phyloP scores from a whole-genome alignment of 1,140 invertebrate species.

The Lordiphosa stackelbergi region DNA sequence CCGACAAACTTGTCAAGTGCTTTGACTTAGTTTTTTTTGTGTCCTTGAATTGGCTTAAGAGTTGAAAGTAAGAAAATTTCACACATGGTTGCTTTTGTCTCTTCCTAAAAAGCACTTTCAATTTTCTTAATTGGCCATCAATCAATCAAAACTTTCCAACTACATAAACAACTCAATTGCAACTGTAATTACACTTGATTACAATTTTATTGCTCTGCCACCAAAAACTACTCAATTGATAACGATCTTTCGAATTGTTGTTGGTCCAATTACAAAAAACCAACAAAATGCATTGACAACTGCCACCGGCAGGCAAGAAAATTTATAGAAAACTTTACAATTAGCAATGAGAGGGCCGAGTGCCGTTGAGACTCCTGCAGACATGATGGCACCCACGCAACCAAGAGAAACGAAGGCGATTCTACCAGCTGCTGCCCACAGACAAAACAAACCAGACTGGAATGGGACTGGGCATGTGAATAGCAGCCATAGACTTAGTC shows the following conservation, averaged over 20 bases:
- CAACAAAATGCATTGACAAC: conserved; percentile 60
- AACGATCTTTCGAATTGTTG: conserved; percentile 38
- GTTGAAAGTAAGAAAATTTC: conserved; percentile 13
- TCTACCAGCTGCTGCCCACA: conserved; percentile 6
- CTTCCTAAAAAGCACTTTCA: too few relatives aligned
- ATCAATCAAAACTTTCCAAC: conserved; percentile 51
- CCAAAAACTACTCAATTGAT: conserved; percentile 39
- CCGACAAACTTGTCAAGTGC: conserved; percentile 28
- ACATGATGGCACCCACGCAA: conserved; percentile 45
- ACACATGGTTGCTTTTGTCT: not conserved
- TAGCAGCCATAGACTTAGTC: conserved; percentile 12
- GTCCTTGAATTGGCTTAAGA: conserved; percentile 6
- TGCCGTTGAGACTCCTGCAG: conserved; percentile 9
- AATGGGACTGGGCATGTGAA: not conserved
- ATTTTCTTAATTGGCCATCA: conserved; percentile 57
- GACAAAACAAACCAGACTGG: not conserved
- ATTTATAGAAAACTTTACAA: conserved; percentile 63
- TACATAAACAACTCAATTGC: conserved; percentile 72
- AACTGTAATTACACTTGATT: conserved; percentile 63
- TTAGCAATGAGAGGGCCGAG: conserved; percentile 33
- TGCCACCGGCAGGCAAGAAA: conserved; percentile 33
- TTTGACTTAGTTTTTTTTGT: conserved; percentile 11
- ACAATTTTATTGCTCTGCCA: conserved; percentile 55
- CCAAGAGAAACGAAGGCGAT: not conserved
- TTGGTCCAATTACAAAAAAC: conserved; percentile 50